Percentiles rank a stretch among this genome's conserved stretches.
phyloP scores from a whole-genome alignment of 2,113 vertebrate genomes.

The Tetraodon nigroviridis region DNA sequence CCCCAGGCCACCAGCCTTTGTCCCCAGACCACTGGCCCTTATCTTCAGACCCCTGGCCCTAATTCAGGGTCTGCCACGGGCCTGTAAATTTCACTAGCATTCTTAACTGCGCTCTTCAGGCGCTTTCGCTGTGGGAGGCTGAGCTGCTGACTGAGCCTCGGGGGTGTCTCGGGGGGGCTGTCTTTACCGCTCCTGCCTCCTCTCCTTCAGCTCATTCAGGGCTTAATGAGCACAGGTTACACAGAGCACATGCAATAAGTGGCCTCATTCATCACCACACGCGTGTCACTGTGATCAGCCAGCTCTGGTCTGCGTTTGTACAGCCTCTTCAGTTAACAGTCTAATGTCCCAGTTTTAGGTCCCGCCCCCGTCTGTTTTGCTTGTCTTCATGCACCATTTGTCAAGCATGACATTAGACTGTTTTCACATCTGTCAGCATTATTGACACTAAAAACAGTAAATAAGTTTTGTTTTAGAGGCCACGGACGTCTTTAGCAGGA shows the following conservation, averaged over 20 bases:
- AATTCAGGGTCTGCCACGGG: conserved; percentile 42
- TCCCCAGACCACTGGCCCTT: too few relatives aligned
- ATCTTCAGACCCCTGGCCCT: too few relatives aligned
- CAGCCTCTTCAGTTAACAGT: conserved; percentile 16
- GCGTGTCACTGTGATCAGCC: conserved; percentile 23
- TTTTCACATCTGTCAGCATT: too few relatives aligned
- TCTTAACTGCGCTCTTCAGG: conserved; percentile 52
- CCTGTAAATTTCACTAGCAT: conserved; percentile 58
- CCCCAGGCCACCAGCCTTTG: too few relatives aligned
- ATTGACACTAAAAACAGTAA: not conserved
- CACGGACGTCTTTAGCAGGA: not conserved
- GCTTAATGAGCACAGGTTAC: conserved; percentile 29
- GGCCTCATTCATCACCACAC: conserved; percentile 9
- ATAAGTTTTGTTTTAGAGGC: not conserved
- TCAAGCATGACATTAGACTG: not conserved
- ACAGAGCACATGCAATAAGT: conserved; percentile 14
- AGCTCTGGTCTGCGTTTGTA: conserved; percentile 18
- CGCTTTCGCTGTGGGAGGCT: conserved; percentile 57
- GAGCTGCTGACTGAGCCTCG: conserved; percentile 39
- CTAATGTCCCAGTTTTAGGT: not conserved
- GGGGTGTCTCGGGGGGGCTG: conserved; percentile 43
- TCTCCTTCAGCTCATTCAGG: conserved; percentile 22
- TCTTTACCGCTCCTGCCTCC: conserved; percentile 43
- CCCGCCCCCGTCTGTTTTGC: conserved; percentile 5
- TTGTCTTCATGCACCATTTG: too few relatives aligned